A percentile compares a stretch with the other conserved stretches of the same genome.
Evolutionary conservation across 2,797 vertebrate genomes (phyloP).

Genomic region (Coreius guichenoti): DNA sequence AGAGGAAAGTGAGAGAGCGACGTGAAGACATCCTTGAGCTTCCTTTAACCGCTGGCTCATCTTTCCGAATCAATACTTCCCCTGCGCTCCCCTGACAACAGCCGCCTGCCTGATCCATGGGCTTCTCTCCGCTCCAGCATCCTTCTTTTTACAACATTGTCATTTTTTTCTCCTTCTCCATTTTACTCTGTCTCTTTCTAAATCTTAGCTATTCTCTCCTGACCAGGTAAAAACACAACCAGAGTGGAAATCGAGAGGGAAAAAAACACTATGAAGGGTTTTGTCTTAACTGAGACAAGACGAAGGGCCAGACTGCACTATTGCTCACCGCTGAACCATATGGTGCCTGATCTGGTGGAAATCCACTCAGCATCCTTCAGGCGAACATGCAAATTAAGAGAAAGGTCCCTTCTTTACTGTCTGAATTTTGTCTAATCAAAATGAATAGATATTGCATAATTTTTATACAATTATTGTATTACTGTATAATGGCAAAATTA

Average conservation of each 20-base stretch:
- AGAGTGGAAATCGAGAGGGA: conserved; percentile 56
- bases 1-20: conserved; percentile 38
- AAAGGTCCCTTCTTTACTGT: not conserved
- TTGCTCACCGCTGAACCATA: conserved; percentile 24
- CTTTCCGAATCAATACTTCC: conserved; percentile 71
- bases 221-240: conserved; percentile 65
- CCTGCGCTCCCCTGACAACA: conserved; percentile 60
- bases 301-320: conserved; percentile 23
- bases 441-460: not conserved
- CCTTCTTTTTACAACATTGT: conserved; percentile 59
- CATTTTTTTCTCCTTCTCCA: conserved; percentile 50
- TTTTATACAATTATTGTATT: not conserved
- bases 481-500: not conserved
- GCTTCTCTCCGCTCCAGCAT: conserved; percentile 50
- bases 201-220: conserved; percentile 53
- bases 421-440: conserved; percentile 4
- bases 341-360: conserved; percentile 2
- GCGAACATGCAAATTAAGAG: conserved; percentile 17
- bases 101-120: conserved; percentile 61
- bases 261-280: conserved; percentile 63
- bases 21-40: conserved; percentile 66
- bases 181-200: conserved; percentile 41
- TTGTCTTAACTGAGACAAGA: conserved; percentile 54
- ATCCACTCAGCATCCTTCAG: conserved; percentile 16
- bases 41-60: conserved; percentile 66